phyloP scores from a whole-genome alignment of 2,888 invertebrate genomes.

The Onthophagus sagittarius region DNA sequence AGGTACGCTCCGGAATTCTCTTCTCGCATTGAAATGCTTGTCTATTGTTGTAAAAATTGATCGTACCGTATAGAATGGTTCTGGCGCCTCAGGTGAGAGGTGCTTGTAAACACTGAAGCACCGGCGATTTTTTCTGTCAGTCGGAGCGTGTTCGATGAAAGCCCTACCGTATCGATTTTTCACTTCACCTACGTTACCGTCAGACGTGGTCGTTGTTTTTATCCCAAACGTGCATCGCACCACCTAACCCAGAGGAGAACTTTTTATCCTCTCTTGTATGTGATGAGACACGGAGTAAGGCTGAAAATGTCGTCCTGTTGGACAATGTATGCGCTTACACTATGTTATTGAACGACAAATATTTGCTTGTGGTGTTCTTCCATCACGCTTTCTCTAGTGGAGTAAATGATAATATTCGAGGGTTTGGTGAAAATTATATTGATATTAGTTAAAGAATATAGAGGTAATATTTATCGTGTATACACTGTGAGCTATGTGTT shows the following conservation, averaged over 20 bases:
- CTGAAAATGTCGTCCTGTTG: not conserved
- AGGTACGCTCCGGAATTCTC: not conserved
- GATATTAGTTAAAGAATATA: too few relatives aligned
- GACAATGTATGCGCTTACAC: not conserved
- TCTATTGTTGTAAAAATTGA: not conserved
- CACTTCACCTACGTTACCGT: not conserved
- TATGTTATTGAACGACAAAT: not conserved
- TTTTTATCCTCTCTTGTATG: not conserved
- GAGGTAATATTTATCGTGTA: too few relatives aligned
- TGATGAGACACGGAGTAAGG: not conserved
- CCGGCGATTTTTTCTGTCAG: not conserved
- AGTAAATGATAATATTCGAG: not conserved
- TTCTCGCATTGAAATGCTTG: not conserved
- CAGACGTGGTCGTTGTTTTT: not conserved
- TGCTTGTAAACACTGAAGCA: not conserved
- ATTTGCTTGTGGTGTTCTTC: not conserved
- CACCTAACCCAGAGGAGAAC: not conserved
- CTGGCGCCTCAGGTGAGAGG: not conserved
- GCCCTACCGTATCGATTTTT: not conserved
- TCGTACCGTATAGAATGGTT: not conserved
- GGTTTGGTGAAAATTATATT: not conserved
- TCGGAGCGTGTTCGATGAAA: not conserved
- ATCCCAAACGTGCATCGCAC: not conserved
- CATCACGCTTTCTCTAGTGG: not conserved
- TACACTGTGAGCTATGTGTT: too few relatives aligned